These are phyloP conservation scores for Fregata magnificens DNA, from an alignment of 2,113 vertebrate species.

Conservation along the genomic window DNA sequence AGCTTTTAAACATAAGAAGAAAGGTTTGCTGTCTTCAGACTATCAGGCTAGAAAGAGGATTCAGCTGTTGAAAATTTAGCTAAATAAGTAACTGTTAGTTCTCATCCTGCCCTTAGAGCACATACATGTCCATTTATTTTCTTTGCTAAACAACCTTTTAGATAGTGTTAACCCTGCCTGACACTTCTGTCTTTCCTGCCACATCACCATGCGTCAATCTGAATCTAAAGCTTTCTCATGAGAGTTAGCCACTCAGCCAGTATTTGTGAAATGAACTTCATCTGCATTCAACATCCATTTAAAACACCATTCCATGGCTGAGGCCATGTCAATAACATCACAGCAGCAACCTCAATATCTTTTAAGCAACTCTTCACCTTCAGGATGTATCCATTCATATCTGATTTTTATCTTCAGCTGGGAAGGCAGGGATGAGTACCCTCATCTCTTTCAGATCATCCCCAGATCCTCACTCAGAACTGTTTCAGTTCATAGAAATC, in stretches of 20 bases:
- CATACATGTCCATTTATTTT: neutral
- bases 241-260: neutral
- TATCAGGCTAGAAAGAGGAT: neutral
- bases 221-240: neutral
- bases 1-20: neutral
- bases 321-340: neutral
- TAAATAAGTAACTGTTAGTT: neutral
- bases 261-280: neutral
- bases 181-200: neutral
- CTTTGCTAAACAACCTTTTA: neutral
- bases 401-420: neutral
- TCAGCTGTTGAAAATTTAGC: neutral
- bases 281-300: neutral
- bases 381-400: neutral
- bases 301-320: neutral
- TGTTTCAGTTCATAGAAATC: neutral
- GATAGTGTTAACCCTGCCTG: neutral
- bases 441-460: neutral
- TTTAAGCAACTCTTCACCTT: neutral
- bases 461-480: neutral
- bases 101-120: neutral
- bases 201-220: accelerated
- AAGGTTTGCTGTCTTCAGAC: neutral
- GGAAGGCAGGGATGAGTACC: neutral
- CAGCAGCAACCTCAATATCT: neutral